Conservation (phyloP, 2,888 invertebrate species). For the Herminia tarsipennalis region DNA sequence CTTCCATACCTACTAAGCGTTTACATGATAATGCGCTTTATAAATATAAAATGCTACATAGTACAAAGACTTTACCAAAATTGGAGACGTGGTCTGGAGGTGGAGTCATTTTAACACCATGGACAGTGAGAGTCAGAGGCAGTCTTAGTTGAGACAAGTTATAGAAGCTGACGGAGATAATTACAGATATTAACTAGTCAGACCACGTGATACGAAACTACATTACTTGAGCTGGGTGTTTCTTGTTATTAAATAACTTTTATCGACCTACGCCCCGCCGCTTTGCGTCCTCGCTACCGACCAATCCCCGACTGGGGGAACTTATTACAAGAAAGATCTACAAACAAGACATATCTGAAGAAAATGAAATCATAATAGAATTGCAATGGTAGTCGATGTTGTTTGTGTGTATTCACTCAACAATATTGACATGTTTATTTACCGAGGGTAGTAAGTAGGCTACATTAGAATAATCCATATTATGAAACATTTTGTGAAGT, state of each 20-base stretch:
- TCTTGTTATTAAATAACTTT: constrained; percentile 82
- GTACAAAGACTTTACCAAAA: no score
- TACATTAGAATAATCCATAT: no score
- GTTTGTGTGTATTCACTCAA: background rate
- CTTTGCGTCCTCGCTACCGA: constrained; percentile 44
- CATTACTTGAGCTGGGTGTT: constrained; percentile 61
- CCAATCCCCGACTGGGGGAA: constrained; percentile 44
- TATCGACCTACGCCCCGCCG: constrained; percentile 66
- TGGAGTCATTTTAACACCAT: no score
- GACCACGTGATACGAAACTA: constrained; percentile 54
- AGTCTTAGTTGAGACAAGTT: no score
- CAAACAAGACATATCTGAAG: constrained; percentile 31
- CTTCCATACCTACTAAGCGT: no score
- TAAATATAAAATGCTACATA: no score
- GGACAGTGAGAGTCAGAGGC: no score
- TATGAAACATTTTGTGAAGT: constrained; percentile 2
- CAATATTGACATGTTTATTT: background rate
- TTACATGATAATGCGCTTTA: no score
- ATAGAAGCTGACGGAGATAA: no score
- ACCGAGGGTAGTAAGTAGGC: background rate
- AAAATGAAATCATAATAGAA: constrained; percentile 38
- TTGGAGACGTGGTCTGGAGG: no score
- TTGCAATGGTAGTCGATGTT: constrained; percentile 14
- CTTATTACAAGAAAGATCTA: constrained; percentile 52
- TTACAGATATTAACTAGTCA: constrained; percentile 44